phyloP scores from a whole-genome alignment of 2,888 invertebrate genomes.

The Colletes collaris region DNA sequence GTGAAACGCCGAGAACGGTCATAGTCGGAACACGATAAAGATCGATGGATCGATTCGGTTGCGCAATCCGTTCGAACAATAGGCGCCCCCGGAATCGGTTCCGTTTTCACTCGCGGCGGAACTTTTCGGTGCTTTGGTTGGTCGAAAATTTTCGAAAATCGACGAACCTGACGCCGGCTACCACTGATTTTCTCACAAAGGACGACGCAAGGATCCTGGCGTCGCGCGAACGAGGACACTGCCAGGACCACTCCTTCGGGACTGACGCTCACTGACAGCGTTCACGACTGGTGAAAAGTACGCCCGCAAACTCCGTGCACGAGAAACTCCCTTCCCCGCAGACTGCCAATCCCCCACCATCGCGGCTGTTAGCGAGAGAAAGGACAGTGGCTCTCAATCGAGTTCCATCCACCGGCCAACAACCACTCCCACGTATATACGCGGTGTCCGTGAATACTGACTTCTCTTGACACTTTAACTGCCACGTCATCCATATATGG shows the following conservation, averaged over 20 bases:
- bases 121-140: neutral
- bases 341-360: conserved; percentile 60
- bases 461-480: no score
- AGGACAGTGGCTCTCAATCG: conserved; percentile 79
- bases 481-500: no score
- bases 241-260: conserved; percentile 65
- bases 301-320: conserved; percentile 71
- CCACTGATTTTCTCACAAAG: conserved; percentile 20
- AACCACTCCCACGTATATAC: conserved; percentile 56
- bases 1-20: no score
- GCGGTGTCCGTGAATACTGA: neutral
- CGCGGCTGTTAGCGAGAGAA: conserved; percentile 75
- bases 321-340: conserved; percentile 67
- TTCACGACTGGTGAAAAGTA: conserved; percentile 76
- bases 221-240: conserved; percentile 53
- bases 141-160: no score
- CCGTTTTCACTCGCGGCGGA: conserved; percentile 1
- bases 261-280: conserved; percentile 75
- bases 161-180: neutral
- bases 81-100: neutral
- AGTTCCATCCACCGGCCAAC: neutral
- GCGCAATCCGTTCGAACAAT: conserved; percentile 29
- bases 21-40: neutral
- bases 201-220: conserved; percentile 27
- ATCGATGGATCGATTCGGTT: conserved; percentile 22